Base-by-base conservation (phyloP, 2,797 vertebrate species). In the Jordanella pulchra region DNA sequence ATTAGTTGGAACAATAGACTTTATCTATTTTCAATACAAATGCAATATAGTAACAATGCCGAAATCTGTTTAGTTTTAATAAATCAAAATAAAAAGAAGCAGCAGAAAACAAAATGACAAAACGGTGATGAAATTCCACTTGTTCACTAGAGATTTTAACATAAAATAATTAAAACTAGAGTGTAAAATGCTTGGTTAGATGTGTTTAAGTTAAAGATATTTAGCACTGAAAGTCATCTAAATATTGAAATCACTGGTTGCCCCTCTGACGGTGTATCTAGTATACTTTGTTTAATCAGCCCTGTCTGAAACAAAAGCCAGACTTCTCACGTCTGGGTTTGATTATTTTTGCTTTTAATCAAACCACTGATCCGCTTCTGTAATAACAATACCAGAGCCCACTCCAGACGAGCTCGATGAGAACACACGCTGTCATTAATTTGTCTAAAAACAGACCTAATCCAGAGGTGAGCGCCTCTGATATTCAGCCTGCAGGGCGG, bases 381-480 rank as follows among this genome's bases (percentile, higher is more conserved):
- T 18, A 7, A 28, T 51, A 63, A 65, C 1, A 54, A 32, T 56
- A 47, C 32, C 12, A 25, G 54, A 45, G 54, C 42, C 2, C n/a
- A 0, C 6, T 68, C 2, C 0, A n/a, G 65, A 61, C 63, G 1
- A 1, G 7, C 45, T 53, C 7, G 27, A 25, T 23, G 48, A 6
- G 45, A 75, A 32, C 2, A 45, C 72, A 64, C 0, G 23, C 50
- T 9, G 79, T 47, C 66, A 67, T 56, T 66, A 63, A 70, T 81
- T 69, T 50, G 67, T 79, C 68, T 80, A 71, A 67, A 85, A 79
- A 61, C 69, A 67, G 81, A 81, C n/a, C 35, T 65, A 42, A 9
- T 63, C 30, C 61, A 53, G 82, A 86, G 85, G 87, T 78, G 67
- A 77, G 58, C 50, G 67, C 78, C 67, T 76, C 67, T 3, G 7